Base-by-base conservation (phyloP, 2,797 vertebrate genomes). In the Rachycentron canadum region DNA sequence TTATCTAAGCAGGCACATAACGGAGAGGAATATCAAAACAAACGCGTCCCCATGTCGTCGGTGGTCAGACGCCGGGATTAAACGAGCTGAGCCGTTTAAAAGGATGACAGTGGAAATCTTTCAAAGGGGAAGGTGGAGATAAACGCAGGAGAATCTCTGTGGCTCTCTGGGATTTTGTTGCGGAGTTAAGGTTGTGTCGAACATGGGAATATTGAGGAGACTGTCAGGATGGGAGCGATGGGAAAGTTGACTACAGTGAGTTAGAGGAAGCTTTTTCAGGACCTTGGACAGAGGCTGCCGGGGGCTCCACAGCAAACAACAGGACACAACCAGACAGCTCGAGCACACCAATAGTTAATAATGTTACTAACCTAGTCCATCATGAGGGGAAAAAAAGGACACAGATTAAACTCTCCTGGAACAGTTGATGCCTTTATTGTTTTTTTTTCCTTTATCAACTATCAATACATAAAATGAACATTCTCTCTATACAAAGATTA, bases 71-170 rank as follows among this genome's bases (percentile, higher is more conserved):
- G 84, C 72, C 82, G 21, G 93, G 94, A 95, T 95, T 95, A 95
- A 68, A 87, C 75, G 19, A 78, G 90, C 65, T 94, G 91, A 95
- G 91, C 94, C 92, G 91, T 89, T 95, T 95, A 95, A 88, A 93
- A 76, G 94, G 93, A 93, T 93, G 93, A 93, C 88, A 81, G 84
- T 11, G 87, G 87, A 90, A 89, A 92, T 90, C 89, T 93, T 52
- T 82, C 84, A 40, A 60, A 80, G 83, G 45, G 76, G 89, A 80
- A 86, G 86, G 87, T 69, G 80, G 74, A 78, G 83, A 67, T 40
- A 59, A 41, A 83, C 66, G 64, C 49, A 17, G 60, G 69, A 64
- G 68, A 47, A 26, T 65, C 53, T 30, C 25, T n/a, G n/a, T 0
- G 59, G 56, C 64, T 65, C 36, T 30, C 30, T 4, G 45, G 36